Base-by-base conservation (phyloP, 2,888 invertebrate genomes). In the Pandemis heparana region DNA sequence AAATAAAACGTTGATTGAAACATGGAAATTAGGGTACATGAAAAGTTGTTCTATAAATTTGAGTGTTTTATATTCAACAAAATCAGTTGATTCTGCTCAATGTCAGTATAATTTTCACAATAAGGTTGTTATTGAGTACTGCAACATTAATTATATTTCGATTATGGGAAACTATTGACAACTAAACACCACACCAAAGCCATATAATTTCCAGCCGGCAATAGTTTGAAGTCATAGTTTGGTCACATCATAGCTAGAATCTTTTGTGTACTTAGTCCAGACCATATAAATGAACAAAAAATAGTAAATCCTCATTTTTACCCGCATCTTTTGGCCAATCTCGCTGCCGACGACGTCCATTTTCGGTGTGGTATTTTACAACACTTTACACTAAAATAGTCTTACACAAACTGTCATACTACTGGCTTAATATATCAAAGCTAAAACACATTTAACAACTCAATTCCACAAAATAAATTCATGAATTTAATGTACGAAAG, bases 291-390 rank as follows among this genome's bases (percentile, higher is more conserved):
- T 46, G 53, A 18, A n/a, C 2, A 23, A 23, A 32, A 8, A 41
- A 32, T 5, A 18, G 7, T 43, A 63, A 63, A 63, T 14, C 14
- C 9, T 32, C 32, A 74, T 87, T 88, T 86, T 96, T 95, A 98
- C 98, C 92, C 97, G 95, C 95, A 98, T 97, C 94, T 98, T 98
- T 88, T 97, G 97, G 10, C 97, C 97, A 81, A 98, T 97, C 95
- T 98, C 97, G 80, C 97, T 96, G 80, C 97, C 97, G 87, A 97
- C 96, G 83, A 96, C 96, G 83, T 97, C 97, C 97, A 97, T 97
- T 83, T 86, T 88, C 79, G 76, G 77, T 71, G 75, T 69, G 76
- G 74, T 76, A 78, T 75, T 64, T 61, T 23, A 59, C 18, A 43
- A 16, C 23, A 60, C 59, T 65, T 63, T 76, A 72, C 75, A 73